Evolutionary conservation across 2,797 vertebrate genomes (phyloP), one percentile per base, ranked within the genome.

Genomic region (Myotis daubentonii): DNA sequence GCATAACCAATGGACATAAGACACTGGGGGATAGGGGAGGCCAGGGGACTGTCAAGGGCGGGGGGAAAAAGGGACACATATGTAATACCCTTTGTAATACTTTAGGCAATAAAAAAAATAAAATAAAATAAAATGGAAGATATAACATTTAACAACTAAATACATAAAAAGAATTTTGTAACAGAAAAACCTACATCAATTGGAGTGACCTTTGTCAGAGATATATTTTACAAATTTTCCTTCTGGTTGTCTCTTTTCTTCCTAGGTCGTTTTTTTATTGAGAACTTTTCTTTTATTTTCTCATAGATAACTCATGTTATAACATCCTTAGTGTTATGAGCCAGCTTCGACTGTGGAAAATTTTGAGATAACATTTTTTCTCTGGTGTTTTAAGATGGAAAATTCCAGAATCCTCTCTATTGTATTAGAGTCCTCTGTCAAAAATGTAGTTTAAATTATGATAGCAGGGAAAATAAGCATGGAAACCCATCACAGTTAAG

Each of bases 191-290:
- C 79, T 92, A 95, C 93, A 96, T 96, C 94, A 95, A 66, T 94
- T 62, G 89, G 20, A 94, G 78, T 96, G 97, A 97, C 96, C 96
- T 97, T 97, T 97, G 97, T 96, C 97, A 97, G 96, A 96, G 87
- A 96, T 95, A 97, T 96, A 95, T 95, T 96, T 97, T 97, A 95
- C 94, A 96, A 93, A 84, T 89, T 96, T 96, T 96, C 89, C 93
- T 96, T 93, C 89, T 80, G 79, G 96, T 94, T 76, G 72, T 88
- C 57, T 95, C 60, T 87, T 97, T 96, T 95, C 65, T 95, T 95
- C 60, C 49, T 82, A 87, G 92, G 93, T 62, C 30, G 94, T 94
- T 96, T 85, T 85, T 92, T 80, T 86, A 60, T 81, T 91, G 93
- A 83, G 51, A 47, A 2, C 3, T 23, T 95, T 95, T 91, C 94